A percentile compares a stretch with the other conserved stretches of the same genome.
phyloP scores from a whole-genome alignment of 2,797 vertebrate genomes.

The Phataginus tricuspis region DNA sequence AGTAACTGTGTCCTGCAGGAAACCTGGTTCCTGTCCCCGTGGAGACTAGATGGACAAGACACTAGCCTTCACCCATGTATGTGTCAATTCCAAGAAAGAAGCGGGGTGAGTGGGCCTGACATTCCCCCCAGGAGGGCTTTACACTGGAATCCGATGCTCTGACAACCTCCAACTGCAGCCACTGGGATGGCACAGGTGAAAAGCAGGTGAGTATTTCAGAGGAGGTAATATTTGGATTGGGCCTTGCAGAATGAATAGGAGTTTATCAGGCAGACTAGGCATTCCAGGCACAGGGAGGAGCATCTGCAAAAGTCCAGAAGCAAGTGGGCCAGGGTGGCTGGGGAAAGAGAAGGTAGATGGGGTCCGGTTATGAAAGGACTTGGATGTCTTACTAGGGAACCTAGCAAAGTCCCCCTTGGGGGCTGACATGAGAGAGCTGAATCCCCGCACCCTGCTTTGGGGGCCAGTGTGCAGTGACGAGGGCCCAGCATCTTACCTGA shows the following conservation, averaged over 20 bases:
- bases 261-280: background rate
- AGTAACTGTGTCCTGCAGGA: background rate
- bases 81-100: background rate
- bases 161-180: background rate
- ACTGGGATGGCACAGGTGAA: background rate
- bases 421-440: background rate
- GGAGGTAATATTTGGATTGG: too few relatives aligned
- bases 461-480: fast-evolving
- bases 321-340: background rate
- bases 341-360: background rate
- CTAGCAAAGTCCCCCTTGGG: background rate
- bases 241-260: background rate
- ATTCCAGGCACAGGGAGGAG: background rate
- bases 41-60: background rate
- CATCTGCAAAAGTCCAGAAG: background rate
- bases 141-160: background rate
- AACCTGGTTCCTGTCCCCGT: too few relatives aligned
- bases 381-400: background rate
- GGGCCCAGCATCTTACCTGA: constrained; percentile 84
- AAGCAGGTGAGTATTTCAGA: background rate
- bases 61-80: background rate
- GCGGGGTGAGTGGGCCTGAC: fast-evolving
- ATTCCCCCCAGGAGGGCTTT: background rate
- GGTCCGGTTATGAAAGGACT: background rate
- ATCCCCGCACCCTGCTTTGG: background rate